Evolutionary conservation across 2,113 vertebrate genomes (phyloP).

Genomic region (Cygnus atratus): DNA sequence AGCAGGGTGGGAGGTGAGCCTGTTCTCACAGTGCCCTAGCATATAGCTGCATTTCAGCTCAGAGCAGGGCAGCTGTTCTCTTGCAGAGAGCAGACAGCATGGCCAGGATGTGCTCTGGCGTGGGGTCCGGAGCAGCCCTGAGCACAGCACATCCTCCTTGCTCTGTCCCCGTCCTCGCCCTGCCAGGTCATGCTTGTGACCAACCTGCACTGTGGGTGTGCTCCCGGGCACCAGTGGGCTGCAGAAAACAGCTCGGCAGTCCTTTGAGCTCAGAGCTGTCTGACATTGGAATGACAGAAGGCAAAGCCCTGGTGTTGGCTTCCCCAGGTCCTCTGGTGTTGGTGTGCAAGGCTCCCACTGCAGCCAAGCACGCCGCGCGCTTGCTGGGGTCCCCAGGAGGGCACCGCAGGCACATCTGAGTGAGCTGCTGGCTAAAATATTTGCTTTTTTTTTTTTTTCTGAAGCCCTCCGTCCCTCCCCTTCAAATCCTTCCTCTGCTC

Average conservation of each 20-base stretch:
- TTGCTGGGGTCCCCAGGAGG: not conserved
- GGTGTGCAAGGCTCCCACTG: fast-evolving
- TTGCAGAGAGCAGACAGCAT: not conserved
- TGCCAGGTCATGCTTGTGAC: too few species aligned
- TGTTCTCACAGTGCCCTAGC: fast-evolving
- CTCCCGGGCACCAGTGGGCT: not conserved
- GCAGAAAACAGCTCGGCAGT: too few species aligned
- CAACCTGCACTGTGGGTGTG: not conserved
- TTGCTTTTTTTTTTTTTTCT: not conserved
- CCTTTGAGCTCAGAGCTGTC: not conserved
- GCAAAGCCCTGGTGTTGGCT: too few species aligned
- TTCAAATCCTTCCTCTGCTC: not conserved
- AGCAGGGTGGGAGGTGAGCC: not conserved
- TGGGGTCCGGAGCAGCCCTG: not conserved
- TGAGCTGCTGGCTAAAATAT: not conserved
- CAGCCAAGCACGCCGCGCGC: not conserved
- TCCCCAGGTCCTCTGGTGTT: too few species aligned
- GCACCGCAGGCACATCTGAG: not conserved
- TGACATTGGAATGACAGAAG: too few species aligned
- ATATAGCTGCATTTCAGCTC: not conserved
- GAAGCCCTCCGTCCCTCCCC: not conserved
- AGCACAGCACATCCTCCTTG: not conserved
- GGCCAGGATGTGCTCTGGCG: not conserved
- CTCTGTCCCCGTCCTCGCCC: not conserved
- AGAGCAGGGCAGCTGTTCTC: not conserved